Evolutionary conservation across 2,797 vertebrate species (phyloP).

Genomic region (Balearica regulorum): DNA sequence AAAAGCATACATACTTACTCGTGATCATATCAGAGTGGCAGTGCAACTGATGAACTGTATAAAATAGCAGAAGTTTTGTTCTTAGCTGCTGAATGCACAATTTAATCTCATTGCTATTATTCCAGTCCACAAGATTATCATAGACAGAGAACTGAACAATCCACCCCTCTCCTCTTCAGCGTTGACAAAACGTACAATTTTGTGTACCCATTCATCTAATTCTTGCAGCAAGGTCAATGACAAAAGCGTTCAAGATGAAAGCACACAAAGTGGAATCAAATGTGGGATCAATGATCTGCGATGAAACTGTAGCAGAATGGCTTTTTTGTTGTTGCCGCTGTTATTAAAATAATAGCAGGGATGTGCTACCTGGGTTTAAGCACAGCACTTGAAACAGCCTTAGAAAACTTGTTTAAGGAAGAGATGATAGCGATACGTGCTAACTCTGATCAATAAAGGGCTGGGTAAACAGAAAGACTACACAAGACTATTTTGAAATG

Average conservation of each 20-base stretch:
- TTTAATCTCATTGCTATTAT: neutral
- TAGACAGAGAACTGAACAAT: neutral
- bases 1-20: neutral
- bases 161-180: neutral
- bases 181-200: neutral
- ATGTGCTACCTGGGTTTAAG: neutral
- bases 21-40: neutral
- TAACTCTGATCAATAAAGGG: neutral
- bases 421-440: neutral
- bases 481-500: neutral
- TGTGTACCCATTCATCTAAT: neutral
- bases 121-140: neutral
- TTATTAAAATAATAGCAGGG: neutral
- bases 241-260: neutral
- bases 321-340: neutral
- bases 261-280: neutral
- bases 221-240: neutral
- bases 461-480: neutral
- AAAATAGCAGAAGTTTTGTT: neutral
- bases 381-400: neutral
- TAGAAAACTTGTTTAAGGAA: neutral
- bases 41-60: neutral
- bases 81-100: neutral
- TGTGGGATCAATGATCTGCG: neutral
- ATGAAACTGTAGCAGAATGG: neutral